phyloP scores from a whole-genome alignment of 2,888 invertebrate genomes.

The Hydrotaea cyrtoneurina region DNA sequence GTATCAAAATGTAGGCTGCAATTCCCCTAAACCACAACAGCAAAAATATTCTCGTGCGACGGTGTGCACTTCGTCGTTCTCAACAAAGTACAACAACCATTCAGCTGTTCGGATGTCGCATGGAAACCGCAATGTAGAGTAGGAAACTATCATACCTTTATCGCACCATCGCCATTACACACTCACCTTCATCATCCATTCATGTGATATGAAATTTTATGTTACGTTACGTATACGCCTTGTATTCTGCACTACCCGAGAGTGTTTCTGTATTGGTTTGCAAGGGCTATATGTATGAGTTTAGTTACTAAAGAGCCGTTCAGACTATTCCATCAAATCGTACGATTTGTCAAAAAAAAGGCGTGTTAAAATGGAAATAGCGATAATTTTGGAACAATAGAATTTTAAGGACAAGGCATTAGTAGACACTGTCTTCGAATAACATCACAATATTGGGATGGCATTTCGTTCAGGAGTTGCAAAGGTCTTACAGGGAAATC shows the following conservation, averaged over 20 bases:
- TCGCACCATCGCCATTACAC: not conserved
- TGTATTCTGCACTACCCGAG: not conserved
- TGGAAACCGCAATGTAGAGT: constrained; percentile 24
- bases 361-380: no score
- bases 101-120: constrained; percentile 47
- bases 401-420: no score
- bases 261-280: not conserved
- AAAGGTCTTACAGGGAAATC: no score
- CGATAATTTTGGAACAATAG: no score
- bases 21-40: not conserved
- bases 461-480: no score
- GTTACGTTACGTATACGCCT: constrained; percentile 60
- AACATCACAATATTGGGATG: no score
- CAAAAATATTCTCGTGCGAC: not conserved
- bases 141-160: not conserved
- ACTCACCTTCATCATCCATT: not conserved
- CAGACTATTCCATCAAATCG: no score
- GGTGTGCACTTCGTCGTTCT: not conserved
- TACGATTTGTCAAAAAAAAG: no score
- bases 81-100: not conserved
- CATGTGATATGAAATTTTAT: constrained; percentile 17
- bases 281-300: constrained; percentile 6
- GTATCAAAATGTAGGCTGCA: constrained; percentile 19
- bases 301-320: not conserved
- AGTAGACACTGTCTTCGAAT: no score